Evolutionary conservation across 2,113 vertebrate species (phyloP).

Genomic region (Chionis minor): DNA sequence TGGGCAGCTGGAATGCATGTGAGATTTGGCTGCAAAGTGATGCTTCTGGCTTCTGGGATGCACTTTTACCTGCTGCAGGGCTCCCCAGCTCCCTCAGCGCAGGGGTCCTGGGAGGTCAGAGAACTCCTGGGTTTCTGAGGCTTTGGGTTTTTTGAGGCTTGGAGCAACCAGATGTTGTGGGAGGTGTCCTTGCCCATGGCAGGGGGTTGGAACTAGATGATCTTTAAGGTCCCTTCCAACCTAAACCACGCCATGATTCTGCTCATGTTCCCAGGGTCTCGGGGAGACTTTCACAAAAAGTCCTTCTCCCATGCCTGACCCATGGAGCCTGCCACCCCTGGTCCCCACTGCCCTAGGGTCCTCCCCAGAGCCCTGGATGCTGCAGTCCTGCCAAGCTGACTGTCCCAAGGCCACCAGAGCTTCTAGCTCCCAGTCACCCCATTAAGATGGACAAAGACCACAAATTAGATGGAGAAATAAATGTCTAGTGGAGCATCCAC

Average conservation of each 20-base stretch:
- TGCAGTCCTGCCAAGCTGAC: neutral
- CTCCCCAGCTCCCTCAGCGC: neutral
- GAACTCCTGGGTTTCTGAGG: neutral
- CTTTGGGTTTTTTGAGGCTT: too few relatives aligned
- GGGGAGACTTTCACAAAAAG: neutral
- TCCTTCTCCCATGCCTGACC: neutral
- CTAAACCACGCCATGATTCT: neutral
- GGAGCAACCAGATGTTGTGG: too few relatives aligned
- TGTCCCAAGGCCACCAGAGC: neutral
- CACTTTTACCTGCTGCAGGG: neutral
- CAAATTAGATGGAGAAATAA: neutral
- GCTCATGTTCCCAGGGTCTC: neutral
- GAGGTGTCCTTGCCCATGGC: too few relatives aligned
- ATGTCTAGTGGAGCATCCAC: neutral
- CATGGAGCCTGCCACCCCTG: neutral
- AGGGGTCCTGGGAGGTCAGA: neutral
- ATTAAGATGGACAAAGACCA: neutral
- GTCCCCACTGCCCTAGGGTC: rapidly evolving
- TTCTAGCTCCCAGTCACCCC: neutral
- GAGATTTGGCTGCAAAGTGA: neutral
- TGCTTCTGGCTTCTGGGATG: neutral
- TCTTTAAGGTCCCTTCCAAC: too few relatives aligned
- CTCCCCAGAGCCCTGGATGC: too few relatives aligned
- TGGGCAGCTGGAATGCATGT: neutral
- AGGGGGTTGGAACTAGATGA: too few relatives aligned